Conservation (phyloP, 2,113 vertebrate genomes). For the Sturnira hondurensis region DNA sequence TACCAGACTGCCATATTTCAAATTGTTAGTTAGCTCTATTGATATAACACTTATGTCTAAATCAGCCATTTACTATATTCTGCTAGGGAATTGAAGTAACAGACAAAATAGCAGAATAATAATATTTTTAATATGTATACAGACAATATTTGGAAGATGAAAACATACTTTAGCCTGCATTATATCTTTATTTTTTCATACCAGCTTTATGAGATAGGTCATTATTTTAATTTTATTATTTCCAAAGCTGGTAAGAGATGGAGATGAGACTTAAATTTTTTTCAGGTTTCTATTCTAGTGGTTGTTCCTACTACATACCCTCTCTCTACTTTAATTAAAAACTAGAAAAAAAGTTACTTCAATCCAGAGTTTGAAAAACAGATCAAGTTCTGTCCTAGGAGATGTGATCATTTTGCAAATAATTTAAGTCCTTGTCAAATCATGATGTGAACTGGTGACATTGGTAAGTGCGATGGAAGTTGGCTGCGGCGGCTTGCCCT, state of each 20-base stretch:
- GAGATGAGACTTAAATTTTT: not conserved
- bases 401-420: not conserved
- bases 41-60: not conserved
- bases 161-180: not conserved
- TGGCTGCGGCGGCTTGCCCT: not conserved
- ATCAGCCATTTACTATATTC: not conserved
- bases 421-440: not conserved
- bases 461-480: not conserved
- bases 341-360: not conserved
- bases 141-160: not conserved
- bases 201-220: not conserved
- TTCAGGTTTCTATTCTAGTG: not conserved
- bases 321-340: not conserved
- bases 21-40: not conserved
- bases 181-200: not conserved
- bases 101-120: not conserved
- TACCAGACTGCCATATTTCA: not conserved
- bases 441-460: not conserved
- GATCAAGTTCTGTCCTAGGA: not conserved
- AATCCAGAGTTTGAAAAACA: not conserved
- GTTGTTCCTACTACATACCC: not conserved
- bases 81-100: not conserved
- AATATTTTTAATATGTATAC: not conserved
- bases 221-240: slow-evolving; percentile 16
- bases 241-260: not conserved